These are phyloP conservation scores for Aplodontia rufa DNA, from an alignment of 2,113 vertebrate species.

Conservation along the genomic window DNA sequence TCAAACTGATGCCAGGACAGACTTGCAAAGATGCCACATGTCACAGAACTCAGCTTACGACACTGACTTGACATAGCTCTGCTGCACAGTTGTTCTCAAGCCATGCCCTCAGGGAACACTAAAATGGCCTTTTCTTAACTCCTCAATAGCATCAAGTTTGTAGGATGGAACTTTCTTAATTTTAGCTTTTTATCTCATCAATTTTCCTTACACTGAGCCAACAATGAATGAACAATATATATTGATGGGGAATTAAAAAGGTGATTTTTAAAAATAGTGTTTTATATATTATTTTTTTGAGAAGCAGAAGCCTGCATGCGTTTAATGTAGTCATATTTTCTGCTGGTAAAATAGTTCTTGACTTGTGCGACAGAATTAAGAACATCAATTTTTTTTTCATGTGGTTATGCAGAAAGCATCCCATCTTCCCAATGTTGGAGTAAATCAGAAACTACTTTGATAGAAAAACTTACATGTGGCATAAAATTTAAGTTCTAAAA, in stretches of 20 bases:
- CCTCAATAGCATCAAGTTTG: background rate
- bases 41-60: background rate
- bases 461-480: background rate
- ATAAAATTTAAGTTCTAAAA: slow-evolving; percentile 35
- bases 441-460: slow-evolving; percentile 22
- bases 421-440: background rate
- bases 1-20: background rate
- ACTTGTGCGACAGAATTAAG: slow-evolving; percentile 63
- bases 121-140: background rate
- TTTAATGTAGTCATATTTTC: slow-evolving; percentile 58
- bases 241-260: slow-evolving; percentile 57
- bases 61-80: background rate
- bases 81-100: background rate
- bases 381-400: slow-evolving; percentile 37
- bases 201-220: slow-evolving; percentile 39
- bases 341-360: slow-evolving; percentile 57
- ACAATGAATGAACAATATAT: slow-evolving; percentile 50
- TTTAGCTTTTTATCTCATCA: slow-evolving; percentile 18
- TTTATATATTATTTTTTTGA: slow-evolving; percentile 59
- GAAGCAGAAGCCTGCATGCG: slow-evolving; percentile 38
- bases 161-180: background rate
- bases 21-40: background rate
- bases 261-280: slow-evolving; percentile 6
- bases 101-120: background rate
- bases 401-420: slow-evolving; percentile 36